phyloP scores from a whole-genome alignment of 2,113 vertebrate genomes.

The Taxidea taxus region DNA sequence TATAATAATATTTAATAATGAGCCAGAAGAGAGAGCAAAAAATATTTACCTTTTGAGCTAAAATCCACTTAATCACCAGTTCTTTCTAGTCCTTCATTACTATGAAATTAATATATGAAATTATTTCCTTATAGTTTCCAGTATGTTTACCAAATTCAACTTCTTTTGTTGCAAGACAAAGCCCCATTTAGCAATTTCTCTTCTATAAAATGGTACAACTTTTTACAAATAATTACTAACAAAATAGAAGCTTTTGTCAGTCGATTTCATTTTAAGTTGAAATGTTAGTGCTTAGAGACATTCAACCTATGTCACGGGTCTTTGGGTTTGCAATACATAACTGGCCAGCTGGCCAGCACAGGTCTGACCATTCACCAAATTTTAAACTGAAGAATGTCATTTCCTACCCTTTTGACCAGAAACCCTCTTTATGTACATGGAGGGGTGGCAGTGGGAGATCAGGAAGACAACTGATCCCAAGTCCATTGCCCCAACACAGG shows the following conservation, averaged over 20 bases:
- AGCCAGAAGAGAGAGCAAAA: background rate
- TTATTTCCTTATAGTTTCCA: background rate
- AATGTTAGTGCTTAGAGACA: background rate
- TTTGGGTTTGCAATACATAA: background rate
- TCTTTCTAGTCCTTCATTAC: conserved; percentile 8
- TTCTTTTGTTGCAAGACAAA: background rate
- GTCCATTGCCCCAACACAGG: background rate
- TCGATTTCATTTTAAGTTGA: background rate
- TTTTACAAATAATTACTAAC: background rate
- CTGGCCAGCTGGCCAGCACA: background rate
- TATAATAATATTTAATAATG: conserved; percentile 49
- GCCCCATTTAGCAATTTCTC: background rate
- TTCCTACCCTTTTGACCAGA: background rate
- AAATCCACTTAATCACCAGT: background rate
- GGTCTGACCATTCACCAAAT: background rate
- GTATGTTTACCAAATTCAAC: background rate
- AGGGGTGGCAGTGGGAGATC: background rate
- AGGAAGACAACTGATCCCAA: background rate
- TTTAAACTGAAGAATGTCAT: background rate
- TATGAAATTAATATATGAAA: background rate
- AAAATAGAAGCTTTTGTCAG: background rate
- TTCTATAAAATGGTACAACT: background rate
- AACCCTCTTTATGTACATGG: background rate
- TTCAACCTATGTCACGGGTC: background rate
- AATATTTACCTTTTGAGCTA: conserved; percentile 27